Conservation (phyloP, 2,797 vertebrate genomes). For the Propithecus deckenii region DNA sequence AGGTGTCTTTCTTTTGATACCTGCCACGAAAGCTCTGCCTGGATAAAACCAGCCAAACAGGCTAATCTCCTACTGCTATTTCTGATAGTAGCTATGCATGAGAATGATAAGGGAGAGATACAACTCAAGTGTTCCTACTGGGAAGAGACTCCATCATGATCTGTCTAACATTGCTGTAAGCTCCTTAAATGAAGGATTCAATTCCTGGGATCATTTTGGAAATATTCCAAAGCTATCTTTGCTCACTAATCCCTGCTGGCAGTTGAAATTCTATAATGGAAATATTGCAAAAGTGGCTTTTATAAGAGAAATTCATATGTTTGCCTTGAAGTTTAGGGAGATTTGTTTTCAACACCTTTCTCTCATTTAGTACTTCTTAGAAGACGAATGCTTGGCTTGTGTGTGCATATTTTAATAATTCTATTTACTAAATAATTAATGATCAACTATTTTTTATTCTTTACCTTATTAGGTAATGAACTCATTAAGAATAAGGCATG, state of each 20-base stretch:
- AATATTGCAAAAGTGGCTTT: background rate
- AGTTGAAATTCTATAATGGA: background rate
- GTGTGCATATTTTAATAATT: background rate
- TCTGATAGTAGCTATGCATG: background rate
- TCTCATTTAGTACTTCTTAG: background rate
- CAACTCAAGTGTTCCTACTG: background rate
- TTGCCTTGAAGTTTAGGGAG: background rate
- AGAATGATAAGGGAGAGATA: slow-evolving; percentile 41
- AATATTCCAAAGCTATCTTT: slow-evolving; percentile 33
- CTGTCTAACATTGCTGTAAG: slow-evolving; percentile 44
- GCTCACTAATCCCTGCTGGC: slow-evolving; percentile 26
- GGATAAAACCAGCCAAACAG: background rate
- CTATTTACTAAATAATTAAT: background rate
- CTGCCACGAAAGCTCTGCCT: background rate
- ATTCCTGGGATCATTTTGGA: slow-evolving; percentile 13
- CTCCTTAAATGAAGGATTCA: slow-evolving; percentile 46
- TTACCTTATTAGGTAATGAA: background rate
- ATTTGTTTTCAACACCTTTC: background rate
- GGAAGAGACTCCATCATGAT: slow-evolving; percentile 38
- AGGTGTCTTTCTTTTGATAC: slow-evolving; percentile 15
- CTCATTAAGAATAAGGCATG: background rate
- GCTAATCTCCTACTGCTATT: background rate
- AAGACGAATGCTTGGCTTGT: background rate
- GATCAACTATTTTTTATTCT: background rate
- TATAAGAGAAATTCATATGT: background rate